Evolutionary conservation across 2,113 vertebrate species (phyloP).

Genomic region (Fukomys damarensis): DNA sequence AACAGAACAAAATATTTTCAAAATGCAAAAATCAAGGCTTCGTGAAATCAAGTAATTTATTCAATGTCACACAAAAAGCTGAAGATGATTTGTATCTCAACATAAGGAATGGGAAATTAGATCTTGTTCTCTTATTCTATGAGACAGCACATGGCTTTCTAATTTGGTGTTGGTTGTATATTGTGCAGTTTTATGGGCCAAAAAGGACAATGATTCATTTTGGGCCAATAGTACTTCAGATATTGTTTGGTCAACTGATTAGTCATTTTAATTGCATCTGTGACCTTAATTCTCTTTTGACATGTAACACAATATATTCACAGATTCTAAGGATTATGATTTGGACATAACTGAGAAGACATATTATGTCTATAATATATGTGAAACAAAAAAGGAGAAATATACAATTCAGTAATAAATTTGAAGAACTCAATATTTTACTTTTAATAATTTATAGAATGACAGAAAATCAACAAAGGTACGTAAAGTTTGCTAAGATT

Average conservation of each 20-base stretch:
- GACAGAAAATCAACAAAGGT: conserved; percentile 21
- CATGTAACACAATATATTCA: conserved; percentile 19
- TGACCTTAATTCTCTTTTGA: conserved; percentile 36
- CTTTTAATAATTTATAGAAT: neutral
- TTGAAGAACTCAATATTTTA: conserved; percentile 11
- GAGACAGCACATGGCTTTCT: conserved; percentile 8
- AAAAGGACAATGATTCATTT: conserved; percentile 53
- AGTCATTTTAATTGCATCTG: conserved; percentile 46
- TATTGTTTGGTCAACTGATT: conserved; percentile 40
- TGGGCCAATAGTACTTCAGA: conserved; percentile 20
- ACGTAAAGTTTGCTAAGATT: neutral
- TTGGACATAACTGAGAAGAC: neutral
- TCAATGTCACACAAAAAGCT: conserved; percentile 33
- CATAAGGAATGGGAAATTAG: conserved; percentile 34
- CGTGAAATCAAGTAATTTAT: conserved; percentile 4
- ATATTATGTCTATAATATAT: neutral
- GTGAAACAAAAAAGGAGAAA: conserved; percentile 46
- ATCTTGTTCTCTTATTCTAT: neutral
- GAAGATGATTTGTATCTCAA: conserved; percentile 28
- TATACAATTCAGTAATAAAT: conserved; percentile 18
- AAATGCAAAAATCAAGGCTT: conserved; percentile 42
- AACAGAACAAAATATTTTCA: neutral
- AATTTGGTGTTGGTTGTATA: conserved; percentile 50
- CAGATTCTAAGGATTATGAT: neutral
- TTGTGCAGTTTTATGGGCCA: conserved; percentile 26